Conservation (phyloP, 2,888 invertebrate species). For the Drosophila stalkeri region DNA sequence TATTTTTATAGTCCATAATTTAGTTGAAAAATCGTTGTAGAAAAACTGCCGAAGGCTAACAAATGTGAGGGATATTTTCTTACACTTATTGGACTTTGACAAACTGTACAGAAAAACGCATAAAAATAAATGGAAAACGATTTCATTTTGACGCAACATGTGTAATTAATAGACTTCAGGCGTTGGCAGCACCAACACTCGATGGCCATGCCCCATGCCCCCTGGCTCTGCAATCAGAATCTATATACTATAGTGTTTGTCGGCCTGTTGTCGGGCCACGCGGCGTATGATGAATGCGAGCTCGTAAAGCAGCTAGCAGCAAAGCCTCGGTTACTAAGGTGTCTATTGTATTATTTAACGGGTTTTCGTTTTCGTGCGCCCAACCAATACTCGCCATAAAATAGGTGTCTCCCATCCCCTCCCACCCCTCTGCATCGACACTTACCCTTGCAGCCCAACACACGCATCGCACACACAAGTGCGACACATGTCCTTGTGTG, state of each 20-base stretch:
- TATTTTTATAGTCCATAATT: conserved; percentile 54
- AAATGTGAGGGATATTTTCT: conserved; percentile 54
- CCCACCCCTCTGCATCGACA: not conserved
- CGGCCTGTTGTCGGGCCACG: conserved; percentile 9
- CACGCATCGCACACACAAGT: conserved; percentile 35
- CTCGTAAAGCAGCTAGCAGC: conserved; percentile 47
- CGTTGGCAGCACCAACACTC: conserved; percentile 9
- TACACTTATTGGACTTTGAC: conserved; percentile 41
- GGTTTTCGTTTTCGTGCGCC: conserved; percentile 32
- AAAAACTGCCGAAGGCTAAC: conserved; percentile 53
- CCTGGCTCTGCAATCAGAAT: conserved; percentile 13
- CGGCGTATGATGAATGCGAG: conserved; percentile 57
- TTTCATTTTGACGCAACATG: conserved; percentile 68
- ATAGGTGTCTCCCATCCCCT: conserved; percentile 32
- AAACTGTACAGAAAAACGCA: conserved; percentile 44
- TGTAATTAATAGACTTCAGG: conserved; percentile 72
- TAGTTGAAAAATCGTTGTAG: conserved; percentile 56
- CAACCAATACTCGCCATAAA: conserved; percentile 46
- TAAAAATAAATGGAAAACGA: conserved; percentile 72
- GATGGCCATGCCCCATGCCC: not conserved
- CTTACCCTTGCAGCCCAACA: not conserved
- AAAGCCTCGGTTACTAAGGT: conserved; percentile 57
- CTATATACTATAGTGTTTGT: conserved; percentile 3
- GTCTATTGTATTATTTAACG: conserved; percentile 75
- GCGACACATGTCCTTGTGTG: conserved; percentile 73